phyloP scores from a whole-genome alignment of 2,113 vertebrate species.

The Cavia porcellus region DNA sequence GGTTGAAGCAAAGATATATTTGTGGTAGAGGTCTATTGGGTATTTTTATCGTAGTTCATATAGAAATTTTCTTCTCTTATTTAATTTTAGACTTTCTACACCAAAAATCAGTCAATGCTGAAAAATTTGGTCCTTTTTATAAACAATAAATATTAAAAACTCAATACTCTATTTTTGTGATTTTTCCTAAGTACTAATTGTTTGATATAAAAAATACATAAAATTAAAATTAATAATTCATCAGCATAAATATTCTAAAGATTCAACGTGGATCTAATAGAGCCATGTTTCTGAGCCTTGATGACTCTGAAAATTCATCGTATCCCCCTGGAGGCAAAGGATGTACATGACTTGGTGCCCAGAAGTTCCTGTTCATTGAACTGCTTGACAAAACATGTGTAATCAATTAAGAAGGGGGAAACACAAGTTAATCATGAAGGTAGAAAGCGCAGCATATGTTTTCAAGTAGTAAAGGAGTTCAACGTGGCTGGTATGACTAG shows the following conservation, averaged over 20 bases:
- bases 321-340: neutral
- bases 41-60: neutral
- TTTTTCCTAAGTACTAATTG: neutral
- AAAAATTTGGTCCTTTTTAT: neutral
- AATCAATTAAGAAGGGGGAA: constrained; percentile 6
- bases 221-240: neutral
- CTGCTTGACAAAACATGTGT: neutral
- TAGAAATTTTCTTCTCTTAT: neutral
- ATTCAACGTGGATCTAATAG: neutral
- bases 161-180: neutral
- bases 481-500: neutral
- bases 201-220: neutral
- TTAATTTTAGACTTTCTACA: neutral
- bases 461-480: neutral
- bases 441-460: neutral
- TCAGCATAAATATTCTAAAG: neutral
- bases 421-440: neutral
- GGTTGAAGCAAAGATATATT: neutral
- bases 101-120: neutral
- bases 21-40: neutral
- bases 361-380: neutral
- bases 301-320: neutral
- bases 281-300: neutral
- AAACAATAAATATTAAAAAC: neutral
- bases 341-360: neutral